These are phyloP conservation scores for Druceiella hillmani DNA, from an alignment of 2,888 invertebrate genomes.

Conservation along the genomic window DNA sequence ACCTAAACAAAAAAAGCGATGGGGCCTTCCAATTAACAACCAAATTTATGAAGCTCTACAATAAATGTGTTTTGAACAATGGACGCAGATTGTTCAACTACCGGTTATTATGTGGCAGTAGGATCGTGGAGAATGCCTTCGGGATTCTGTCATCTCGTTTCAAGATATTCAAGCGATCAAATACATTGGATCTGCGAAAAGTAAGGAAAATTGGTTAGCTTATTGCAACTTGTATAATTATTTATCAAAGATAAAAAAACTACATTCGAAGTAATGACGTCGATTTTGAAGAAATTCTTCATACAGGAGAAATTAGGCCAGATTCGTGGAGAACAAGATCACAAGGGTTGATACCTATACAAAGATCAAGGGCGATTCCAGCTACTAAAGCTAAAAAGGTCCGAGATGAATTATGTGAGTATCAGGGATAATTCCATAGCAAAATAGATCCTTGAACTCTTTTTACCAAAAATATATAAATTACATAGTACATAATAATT, in stretches of 20 bases:
- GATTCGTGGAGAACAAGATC: background rate
- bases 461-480: background rate
- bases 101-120: too few species aligned
- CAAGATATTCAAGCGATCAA: too few species aligned
- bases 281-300: too few species aligned
- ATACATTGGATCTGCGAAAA: too few species aligned
- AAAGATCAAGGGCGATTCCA: background rate
- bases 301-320: slow-evolving; percentile 1
- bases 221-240: too few species aligned
- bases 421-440: background rate
- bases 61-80: background rate
- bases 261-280: too few species aligned
- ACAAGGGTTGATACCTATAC: background rate
- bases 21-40: background rate
- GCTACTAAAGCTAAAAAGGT: too few species aligned
- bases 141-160: too few species aligned
- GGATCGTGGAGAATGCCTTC: too few species aligned
- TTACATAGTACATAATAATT: background rate
- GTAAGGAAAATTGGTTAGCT: too few species aligned
- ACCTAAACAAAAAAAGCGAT: background rate
- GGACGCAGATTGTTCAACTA: too few species aligned
- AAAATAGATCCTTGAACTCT: background rate
- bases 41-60: background rate
- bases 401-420: slow-evolving; percentile 1
- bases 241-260: too few species aligned